Percentiles rank a stretch among this genome's conserved stretches.
These are phyloP conservation scores for Telmatherina bonti DNA, from an alignment of 2,797 vertebrate species.

Conservation along the genomic window DNA sequence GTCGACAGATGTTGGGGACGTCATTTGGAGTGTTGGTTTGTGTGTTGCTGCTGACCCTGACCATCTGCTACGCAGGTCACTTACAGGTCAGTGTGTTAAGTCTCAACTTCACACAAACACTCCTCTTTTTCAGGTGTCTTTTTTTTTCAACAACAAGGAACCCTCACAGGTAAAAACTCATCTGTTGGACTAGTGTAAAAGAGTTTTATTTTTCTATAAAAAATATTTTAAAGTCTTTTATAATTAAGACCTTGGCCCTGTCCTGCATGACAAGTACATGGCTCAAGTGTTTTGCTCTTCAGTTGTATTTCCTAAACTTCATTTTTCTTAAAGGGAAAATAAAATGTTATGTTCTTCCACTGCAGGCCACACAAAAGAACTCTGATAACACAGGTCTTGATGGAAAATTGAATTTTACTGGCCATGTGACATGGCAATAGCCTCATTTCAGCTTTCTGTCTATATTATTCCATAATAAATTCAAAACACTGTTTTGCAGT, in stretches of 20 bases:
- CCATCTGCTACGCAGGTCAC: conserved; percentile 89
- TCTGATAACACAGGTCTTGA: not conserved
- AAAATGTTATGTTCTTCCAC: conserved; percentile 13
- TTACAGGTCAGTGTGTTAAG: conserved; percentile 86
- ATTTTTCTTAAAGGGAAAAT: conserved; percentile 2
- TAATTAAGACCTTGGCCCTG: not conserved
- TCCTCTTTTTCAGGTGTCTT: not conserved
- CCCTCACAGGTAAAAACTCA: conserved; percentile 5
- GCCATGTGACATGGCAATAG: not conserved
- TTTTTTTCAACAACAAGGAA: not conserved
- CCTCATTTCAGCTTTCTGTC: not conserved
- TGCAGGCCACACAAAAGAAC: conserved; percentile 4
- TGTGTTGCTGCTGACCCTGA: conserved; percentile 85
- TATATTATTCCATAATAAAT: not conserved
- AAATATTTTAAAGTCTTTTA: not conserved
- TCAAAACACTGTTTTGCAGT: not conserved
- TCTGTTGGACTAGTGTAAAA: not conserved
- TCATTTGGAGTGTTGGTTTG: conserved; percentile 86
- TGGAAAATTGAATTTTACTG: conserved; percentile 2
- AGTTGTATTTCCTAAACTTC: conserved; percentile 3
- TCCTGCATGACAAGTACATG: not conserved
- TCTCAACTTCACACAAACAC: conserved; percentile 3
- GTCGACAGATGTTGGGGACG: conserved; percentile 80
- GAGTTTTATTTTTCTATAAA: not conserved
- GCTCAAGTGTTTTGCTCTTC: conserved; percentile 5